Evolutionary conservation across 92 coral and sea anemone genomes (phyloP), one percentile per base, ranked within the genome.

Genomic region (Anthopleura xanthogrammica): DNA sequence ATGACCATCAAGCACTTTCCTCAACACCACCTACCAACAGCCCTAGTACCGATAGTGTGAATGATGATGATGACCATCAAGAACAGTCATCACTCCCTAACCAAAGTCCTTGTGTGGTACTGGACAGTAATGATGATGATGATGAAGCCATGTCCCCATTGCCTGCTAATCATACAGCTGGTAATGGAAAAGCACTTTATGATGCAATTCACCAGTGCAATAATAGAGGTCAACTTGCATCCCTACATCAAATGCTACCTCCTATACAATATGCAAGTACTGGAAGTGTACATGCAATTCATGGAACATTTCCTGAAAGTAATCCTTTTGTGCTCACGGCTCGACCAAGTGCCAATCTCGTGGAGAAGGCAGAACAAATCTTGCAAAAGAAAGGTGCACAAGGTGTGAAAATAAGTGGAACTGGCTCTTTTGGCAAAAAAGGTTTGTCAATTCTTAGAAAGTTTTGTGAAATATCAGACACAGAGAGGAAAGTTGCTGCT

Each of bases 291-390:
- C 42, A 57, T 4, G 70, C 87, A 29, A 82, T 83, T 77, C 43
- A 52, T 70, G 82, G 90, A 10, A 55, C 54, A 8, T 83, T 87
- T 65, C 23, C 23, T 2, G 82, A 66, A 46, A 72, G 54, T 3
- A 72, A 83, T 75, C 87, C 88, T 2, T 79, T 39, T 42, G 19
- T 39, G 48, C 29, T 88, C 52, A 40, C 73, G 16, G 43, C 78
- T 60, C 91, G 82, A 23, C 90, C 93, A 4, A 78, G 85, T 74
- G 77, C 62, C 74, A 83, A 77, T 90, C 74, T 29, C 36, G 77
- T 86, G 14, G 75, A 86, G 72, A 79, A 16, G 46, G 88, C 88
- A 24, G 55, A 86, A 48, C 71, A 55, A 24, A 39, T 82, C 16
- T 41, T 90, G 52, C 68, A 52, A 39, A 64, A 62, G 36, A 79